Percentiles rank a stretch among this genome's conserved stretches.
Evolutionary conservation across 2,888 invertebrate species (phyloP).

Genomic region (Apoderus coryli): DNA sequence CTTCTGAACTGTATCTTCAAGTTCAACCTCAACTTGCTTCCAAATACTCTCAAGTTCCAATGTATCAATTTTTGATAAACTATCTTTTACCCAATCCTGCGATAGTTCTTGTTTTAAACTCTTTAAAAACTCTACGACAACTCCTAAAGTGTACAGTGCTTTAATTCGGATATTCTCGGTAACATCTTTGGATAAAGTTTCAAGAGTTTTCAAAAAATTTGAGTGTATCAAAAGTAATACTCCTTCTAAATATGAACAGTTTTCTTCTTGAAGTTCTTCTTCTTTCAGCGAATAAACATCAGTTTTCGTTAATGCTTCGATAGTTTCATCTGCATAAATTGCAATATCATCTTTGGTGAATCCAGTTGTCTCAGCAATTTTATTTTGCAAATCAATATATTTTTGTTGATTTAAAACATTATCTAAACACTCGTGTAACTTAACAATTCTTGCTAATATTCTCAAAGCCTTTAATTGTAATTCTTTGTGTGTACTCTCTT

Average conservation of each 20-base stretch:
- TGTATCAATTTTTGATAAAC: too few relatives aligned
- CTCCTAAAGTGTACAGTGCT: conserved; percentile 21
- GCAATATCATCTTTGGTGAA: conserved; percentile 20
- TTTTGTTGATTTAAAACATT: conserved; percentile 19
- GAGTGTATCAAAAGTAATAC: conserved; percentile 22
- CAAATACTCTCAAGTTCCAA: too few relatives aligned
- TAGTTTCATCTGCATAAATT: conserved; percentile 26
- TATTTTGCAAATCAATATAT: conserved; percentile 14
- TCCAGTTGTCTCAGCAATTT: conserved; percentile 19
- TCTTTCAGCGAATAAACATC: conserved; percentile 15
- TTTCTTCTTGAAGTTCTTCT: conserved; percentile 13
- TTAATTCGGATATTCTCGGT: conserved; percentile 25
- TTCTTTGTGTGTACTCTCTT: conserved; percentile 13
- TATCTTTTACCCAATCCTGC: conserved; percentile 20
- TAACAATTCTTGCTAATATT: conserved; percentile 13
- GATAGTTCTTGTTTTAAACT: conserved; percentile 20
- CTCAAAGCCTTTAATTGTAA: conserved; percentile 12
- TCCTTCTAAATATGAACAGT: conserved; percentile 23
- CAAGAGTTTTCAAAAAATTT: conserved; percentile 22
- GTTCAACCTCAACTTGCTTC: too few relatives aligned
- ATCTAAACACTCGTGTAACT: conserved; percentile 17
- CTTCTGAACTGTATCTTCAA: too few relatives aligned
- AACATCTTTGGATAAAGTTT: conserved; percentile 22
- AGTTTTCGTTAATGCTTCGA: conserved; percentile 20
- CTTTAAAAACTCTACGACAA: conserved; percentile 20